Evolutionary conservation across 2,797 vertebrate species (phyloP), one percentile per base, ranked within the genome.

Genomic region (Poliocrania exsul): DNA sequence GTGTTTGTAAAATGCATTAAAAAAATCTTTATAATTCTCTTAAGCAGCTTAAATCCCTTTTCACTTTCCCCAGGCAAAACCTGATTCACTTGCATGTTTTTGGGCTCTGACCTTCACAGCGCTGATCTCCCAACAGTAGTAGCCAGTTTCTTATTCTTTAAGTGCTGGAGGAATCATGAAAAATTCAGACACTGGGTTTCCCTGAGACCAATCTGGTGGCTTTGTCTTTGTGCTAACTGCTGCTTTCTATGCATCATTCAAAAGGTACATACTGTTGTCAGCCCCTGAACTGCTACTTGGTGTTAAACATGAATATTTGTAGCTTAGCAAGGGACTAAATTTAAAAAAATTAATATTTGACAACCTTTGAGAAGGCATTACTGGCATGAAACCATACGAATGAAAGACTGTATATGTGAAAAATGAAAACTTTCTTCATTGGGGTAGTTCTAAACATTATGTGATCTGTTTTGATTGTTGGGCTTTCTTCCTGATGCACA

Each of bases 141-240:
- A 98, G 98, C 98, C 98, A 98, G 98, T 98, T 98, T 98, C 98
- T 98, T 98, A 98, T 98, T 99, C 98, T 98, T 98, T 99, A 98
- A 98, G 99, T 98, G 98, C 98, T 99, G 96, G 98, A 99, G 98
- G 98, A 98, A 96, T 99, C 98, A 99, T 99, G 98, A 99, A 99
- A 99, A 99, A 99, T 99, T 99, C 98, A 99, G 98, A 97, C 97
- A 98, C 95, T 96, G 97, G 98, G 98, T 98, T 98, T 99, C 98
- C 98, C 98, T 98, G 98, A 98, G 98, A 99, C 98, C 98, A 98
- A 98, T 98, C 98, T 99, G 98, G 98, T 99, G 98, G 98, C 98
- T 98, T 98, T 98, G 98, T 98, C 98, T 99, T 98, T 99, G 99
- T 98, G 98, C 98, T 98, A 97, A 96, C 92, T 97, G 98, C 98